Evolutionary conservation across 1,140 invertebrate species (phyloP).

Genomic region (Drosophila lacertosa): DNA sequence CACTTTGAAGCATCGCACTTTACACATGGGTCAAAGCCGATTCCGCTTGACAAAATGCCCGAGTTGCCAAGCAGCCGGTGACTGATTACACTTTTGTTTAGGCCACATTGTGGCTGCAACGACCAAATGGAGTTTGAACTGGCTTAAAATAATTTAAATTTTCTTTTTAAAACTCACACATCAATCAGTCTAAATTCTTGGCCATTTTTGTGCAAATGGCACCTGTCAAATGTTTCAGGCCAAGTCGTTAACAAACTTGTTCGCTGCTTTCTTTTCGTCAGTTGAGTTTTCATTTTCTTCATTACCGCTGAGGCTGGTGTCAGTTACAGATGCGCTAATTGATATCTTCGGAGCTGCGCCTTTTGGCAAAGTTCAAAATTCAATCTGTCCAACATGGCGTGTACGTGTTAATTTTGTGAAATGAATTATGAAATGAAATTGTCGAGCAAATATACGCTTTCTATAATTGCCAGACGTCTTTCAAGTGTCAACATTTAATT

Average conservation of each 20-base stretch:
- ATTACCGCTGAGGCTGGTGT: slow-evolving; percentile 1
- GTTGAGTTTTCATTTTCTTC: neutral
- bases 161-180: neutral
- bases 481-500: slow-evolving; percentile 38
- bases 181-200: slow-evolving; percentile 18
- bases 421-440: slow-evolving; percentile 55
- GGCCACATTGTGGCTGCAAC: slow-evolving; percentile 21
- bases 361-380: slow-evolving; percentile 22
- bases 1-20: slow-evolving; percentile 62
- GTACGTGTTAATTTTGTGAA: slow-evolving; percentile 48
- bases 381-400: slow-evolving; percentile 46
- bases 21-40: slow-evolving; percentile 63
- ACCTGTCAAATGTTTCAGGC: slow-evolving; percentile 24
- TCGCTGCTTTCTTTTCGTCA: neutral
- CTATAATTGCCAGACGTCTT: slow-evolving; percentile 25
- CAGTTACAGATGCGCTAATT: slow-evolving; percentile 61
- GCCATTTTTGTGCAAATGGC: slow-evolving; percentile 2
- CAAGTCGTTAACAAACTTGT: slow-evolving; percentile 11
- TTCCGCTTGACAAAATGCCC: slow-evolving; percentile 66
- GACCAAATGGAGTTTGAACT: slow-evolving; percentile 1
- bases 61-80: slow-evolving; percentile 34
- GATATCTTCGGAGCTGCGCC: slow-evolving; percentile 51
- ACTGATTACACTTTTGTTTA: slow-evolving; percentile 59
- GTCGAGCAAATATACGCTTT: slow-evolving; percentile 22
- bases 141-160: neutral